A percentile compares a stretch with the other conserved stretches of the same genome.
Conservation (phyloP, 2,113 vertebrate species). For the Phainopepla nitens region DNA sequence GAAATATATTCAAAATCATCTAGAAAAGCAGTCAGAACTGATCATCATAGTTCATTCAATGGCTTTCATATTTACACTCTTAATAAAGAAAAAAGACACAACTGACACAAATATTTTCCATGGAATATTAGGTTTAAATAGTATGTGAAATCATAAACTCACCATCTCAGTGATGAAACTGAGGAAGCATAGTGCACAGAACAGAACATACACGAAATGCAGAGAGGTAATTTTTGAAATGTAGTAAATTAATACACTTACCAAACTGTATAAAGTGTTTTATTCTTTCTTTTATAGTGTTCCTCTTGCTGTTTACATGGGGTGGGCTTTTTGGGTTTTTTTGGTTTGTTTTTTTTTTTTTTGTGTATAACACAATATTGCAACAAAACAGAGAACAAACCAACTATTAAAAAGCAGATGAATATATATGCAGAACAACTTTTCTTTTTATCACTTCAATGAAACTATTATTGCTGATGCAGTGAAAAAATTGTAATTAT, state of each 20-base stretch:
- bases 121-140: background rate
- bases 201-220: background rate
- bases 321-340: too few species aligned
- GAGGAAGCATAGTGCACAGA: background rate
- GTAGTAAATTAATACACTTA: background rate
- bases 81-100: background rate
- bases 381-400: background rate
- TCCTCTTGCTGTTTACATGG: background rate
- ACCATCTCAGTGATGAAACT: background rate
- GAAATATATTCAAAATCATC: background rate
- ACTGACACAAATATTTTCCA: background rate
- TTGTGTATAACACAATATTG: background rate
- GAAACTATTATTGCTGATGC: background rate
- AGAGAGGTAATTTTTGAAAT: background rate
- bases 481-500: background rate
- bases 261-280: background rate
- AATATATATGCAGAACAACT: background rate
- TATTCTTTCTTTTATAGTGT: background rate
- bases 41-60: background rate
- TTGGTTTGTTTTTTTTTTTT: background rate
- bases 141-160: background rate
- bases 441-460: background rate
- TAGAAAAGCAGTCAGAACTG: background rate
- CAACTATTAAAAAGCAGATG: background rate
- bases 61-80: background rate